Percentiles rank a stretch among this genome's conserved stretches.
Evolutionary conservation across 2,797 vertebrate species (phyloP).

Genomic region (Ctenochaetus hawaiiensis): DNA sequence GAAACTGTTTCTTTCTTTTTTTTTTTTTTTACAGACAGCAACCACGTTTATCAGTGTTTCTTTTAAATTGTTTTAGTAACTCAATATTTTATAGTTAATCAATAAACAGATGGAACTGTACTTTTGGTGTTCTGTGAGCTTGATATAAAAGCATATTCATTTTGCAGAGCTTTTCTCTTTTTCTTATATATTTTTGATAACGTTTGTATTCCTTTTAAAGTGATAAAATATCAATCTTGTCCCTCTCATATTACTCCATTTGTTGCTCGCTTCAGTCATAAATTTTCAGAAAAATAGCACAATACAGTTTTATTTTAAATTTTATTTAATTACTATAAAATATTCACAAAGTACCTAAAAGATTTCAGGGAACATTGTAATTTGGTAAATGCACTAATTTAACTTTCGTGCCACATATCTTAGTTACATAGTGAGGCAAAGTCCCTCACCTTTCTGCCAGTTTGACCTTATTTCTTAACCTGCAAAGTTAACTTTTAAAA

Average conservation of each 20-base stretch:
- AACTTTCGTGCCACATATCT: background rate
- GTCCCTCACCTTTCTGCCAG: no score
- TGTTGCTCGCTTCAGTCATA: background rate
- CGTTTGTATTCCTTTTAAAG: slow-evolving; percentile 1
- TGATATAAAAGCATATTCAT: background rate
- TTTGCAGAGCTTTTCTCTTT: background rate
- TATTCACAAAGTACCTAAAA: background rate
- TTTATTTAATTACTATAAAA: background rate
- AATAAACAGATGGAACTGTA: slow-evolving; percentile 87
- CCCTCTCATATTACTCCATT: background rate
- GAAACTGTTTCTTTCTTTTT: slow-evolving; percentile 67
- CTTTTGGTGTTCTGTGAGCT: slow-evolving; percentile 19
- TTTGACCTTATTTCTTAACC: no score
- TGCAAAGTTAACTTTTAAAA: no score
- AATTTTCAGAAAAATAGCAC: background rate
- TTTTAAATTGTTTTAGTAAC: slow-evolving; percentile 89
- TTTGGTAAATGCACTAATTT: background rate
- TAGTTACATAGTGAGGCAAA: no score
- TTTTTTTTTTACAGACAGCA: slow-evolving; percentile 84
- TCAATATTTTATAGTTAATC: slow-evolving; percentile 89
- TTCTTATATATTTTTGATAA: background rate
- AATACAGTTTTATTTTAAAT: background rate
- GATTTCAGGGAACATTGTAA: background rate
- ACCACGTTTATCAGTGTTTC: slow-evolving; percentile 88
- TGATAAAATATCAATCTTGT: background rate